A percentile compares a stretch with the other conserved stretches of the same genome.
These are phyloP conservation scores for Micromussa lordhowensis DNA, from an alignment of 92 coral and sea anemone species.

Conservation along the genomic window DNA sequence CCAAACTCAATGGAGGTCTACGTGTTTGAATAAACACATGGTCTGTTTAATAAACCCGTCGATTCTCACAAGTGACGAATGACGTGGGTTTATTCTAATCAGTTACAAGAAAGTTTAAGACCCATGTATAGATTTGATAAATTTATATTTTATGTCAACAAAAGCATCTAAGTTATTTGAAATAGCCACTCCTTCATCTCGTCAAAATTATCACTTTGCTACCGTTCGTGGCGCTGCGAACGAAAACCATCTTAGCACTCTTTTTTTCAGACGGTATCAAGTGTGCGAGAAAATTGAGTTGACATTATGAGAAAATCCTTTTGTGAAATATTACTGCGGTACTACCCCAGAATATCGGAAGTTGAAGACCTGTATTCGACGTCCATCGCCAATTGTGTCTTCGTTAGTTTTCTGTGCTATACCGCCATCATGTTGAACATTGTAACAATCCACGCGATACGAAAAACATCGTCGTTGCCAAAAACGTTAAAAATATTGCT, in stretches of 20 bases:
- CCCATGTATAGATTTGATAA: background rate
- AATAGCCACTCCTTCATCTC: too few relatives aligned
- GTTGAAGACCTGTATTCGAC: background rate
- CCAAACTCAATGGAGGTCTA: background rate
- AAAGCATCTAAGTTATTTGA: background rate
- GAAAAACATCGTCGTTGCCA: constrained; percentile 19
- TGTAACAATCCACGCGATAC: constrained; percentile 8
- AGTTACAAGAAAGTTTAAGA: background rate
- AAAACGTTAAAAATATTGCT: constrained; percentile 20
- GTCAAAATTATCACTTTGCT: too few relatives aligned
- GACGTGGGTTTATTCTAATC: background rate
- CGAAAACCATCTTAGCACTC: background rate
- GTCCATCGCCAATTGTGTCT: background rate
- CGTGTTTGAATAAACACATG: background rate
- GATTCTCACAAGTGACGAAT: background rate
- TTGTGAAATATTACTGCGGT: background rate
- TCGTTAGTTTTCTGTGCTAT: background rate
- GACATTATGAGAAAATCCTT: background rate
- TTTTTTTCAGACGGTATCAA: background rate
- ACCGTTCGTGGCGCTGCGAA: background rate
- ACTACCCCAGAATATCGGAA: background rate
- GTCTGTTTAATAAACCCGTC: background rate
- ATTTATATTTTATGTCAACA: background rate
- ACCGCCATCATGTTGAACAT: constrained; percentile 15
- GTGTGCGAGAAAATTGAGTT: background rate